phyloP scores from a whole-genome alignment of 1,140 invertebrate genomes.

The Caenorhabditis briggsae region DNA sequence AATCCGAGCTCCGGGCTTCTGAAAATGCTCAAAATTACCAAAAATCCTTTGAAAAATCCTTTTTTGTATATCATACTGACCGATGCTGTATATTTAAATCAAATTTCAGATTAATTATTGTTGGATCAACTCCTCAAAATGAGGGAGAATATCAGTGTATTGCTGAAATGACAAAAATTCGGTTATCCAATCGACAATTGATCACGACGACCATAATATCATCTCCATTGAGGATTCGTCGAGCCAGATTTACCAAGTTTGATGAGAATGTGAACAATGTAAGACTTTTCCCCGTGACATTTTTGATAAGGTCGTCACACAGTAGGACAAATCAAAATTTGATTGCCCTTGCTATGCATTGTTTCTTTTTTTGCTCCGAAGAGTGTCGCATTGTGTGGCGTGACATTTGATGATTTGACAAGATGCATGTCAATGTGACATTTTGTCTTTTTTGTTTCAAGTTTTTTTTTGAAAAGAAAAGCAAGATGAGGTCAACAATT shows the following conservation, averaged over 20 bases:
- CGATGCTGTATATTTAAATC: not conserved
- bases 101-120: slow-evolving; percentile 40
- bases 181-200: slow-evolving; percentile 52
- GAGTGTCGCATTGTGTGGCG: slow-evolving; percentile 7
- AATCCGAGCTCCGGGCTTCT: no score
- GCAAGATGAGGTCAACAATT: not conserved
- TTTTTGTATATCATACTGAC: no score
- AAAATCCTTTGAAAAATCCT: no score
- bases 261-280: slow-evolving; percentile 58
- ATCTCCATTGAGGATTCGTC: slow-evolving; percentile 57
- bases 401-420: slow-evolving; percentile 54
- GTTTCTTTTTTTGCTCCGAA: not conserved
- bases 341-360: slow-evolving; percentile 47
- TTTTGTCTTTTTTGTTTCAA: slow-evolving; percentile 19
- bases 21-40: no score
- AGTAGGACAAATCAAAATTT: not conserved
- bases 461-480: not conserved
- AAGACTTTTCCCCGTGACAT: slow-evolving; percentile 6
- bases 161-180: slow-evolving; percentile 16
- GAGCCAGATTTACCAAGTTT: slow-evolving; percentile 63
- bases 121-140: not conserved
- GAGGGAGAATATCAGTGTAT: slow-evolving; percentile 64
- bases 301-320: slow-evolving; percentile 4
- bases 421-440: slow-evolving; percentile 45
- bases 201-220: slow-evolving; percentile 51